Conservation (phyloP, 2,888 invertebrate species). For the Dermolepida albohirtum region DNA sequence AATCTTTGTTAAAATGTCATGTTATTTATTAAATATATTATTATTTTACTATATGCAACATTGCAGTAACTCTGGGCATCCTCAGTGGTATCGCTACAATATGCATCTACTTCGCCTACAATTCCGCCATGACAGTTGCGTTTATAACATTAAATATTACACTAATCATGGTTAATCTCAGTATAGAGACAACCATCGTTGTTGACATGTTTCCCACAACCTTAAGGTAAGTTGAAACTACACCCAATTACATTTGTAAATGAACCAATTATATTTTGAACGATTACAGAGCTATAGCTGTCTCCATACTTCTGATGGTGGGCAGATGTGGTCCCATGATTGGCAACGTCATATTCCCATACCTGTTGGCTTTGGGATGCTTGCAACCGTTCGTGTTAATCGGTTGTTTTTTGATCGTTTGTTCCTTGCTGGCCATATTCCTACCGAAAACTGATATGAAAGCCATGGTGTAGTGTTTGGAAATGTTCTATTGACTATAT, state of each 20-base stretch:
- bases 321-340: constrained; percentile 77
- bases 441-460: constrained; percentile 56
- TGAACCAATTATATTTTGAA: neutral
- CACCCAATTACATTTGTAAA: neutral
- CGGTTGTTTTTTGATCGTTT: constrained; percentile 68
- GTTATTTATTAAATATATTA: too few species aligned
- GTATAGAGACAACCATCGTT: constrained; percentile 72
- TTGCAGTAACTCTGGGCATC: constrained; percentile 54
- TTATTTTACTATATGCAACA: too few species aligned
- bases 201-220: constrained; percentile 77
- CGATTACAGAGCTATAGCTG: constrained; percentile 60
- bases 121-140: constrained; percentile 67
- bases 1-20: too few species aligned
- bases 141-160: constrained; percentile 70
- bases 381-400: constrained; percentile 79
- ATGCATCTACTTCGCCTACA: constrained; percentile 70
- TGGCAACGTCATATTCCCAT: constrained; percentile 79
- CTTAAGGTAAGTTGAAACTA: constrained; percentile 66
- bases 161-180: constrained; percentile 69
- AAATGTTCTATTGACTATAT: too few species aligned
- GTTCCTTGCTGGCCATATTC: constrained; percentile 46
- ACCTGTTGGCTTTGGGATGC: constrained; percentile 76
- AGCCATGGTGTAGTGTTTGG: constrained; percentile 50
- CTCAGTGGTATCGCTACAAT: constrained; percentile 68
- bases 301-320: constrained; percentile 77